Evolutionary conservation across 2,113 vertebrate genomes (phyloP), one percentile per base, ranked within the genome.

Genomic region (Eurystomus gularis): DNA sequence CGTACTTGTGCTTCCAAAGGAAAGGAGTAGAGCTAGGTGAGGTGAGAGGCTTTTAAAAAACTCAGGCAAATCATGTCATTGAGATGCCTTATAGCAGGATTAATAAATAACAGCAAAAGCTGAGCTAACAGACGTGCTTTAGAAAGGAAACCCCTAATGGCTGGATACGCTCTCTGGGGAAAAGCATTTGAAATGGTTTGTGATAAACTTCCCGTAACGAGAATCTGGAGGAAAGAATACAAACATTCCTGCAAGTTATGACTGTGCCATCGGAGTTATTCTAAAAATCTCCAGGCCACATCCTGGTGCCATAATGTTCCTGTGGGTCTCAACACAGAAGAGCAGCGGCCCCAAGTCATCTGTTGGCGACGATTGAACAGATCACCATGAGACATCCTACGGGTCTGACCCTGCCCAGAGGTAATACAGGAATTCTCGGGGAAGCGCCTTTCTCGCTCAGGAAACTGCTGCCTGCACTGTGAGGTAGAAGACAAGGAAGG

Each of bases 361-460:
- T 4, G 21, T 13, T 40, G 82, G 62, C 69, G 31, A 76, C 3
- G 71, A 29, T 2, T 19, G 82, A 39, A n/a, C 39, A n/a, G 57
- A 24, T 51, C 12, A 29, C 37, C n/a, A n/a, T 35, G 81, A 31
- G 4, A 19, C 33, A 10, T 55, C 73, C 85, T 33, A 4, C 65
- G 11, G 80, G 39, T 28, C 39, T 25, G 91, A 42, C 7, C 0
- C 79, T 23, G 35, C 79, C 78, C 29, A 11, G 60, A 9, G 23
- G 71, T 4, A 4, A 28, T 7, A 19, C 9, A 1, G 1, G 21
- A 35, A 10, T 37, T 17, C 66, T 6, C 13, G 3, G 51, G 71
- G 31, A 78, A 48, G 10, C 2, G 0, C 60, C 40, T 19, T n/a
- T 17, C 39, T 13, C 23, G 66, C 35, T 35, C 40, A 13, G 20